Evolutionary conservation across 2,888 invertebrate species (phyloP).

Genomic region (Cecidostiba fungosa): DNA sequence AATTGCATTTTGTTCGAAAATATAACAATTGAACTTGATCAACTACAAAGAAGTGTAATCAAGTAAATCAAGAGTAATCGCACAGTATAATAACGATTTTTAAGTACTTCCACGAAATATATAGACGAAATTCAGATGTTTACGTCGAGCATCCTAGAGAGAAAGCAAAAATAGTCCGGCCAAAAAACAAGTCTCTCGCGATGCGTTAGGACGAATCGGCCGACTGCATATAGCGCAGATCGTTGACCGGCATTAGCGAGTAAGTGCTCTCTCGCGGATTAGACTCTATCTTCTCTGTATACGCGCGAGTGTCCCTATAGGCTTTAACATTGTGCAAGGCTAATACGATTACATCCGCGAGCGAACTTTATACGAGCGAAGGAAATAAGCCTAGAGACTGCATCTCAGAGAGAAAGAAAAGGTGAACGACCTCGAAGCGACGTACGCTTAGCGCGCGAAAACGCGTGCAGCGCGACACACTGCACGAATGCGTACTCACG

Average conservation of each 20-base stretch:
- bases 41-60: no score
- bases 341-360: conserved; percentile 1
- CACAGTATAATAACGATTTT: no score
- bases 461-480: not conserved
- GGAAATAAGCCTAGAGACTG: not conserved
- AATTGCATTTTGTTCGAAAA: no score
- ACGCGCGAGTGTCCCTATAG: not conserved
- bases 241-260: conserved; percentile 45
- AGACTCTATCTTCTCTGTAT: not conserved
- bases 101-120: no score
- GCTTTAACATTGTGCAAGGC: not conserved
- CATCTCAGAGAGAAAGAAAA: not conserved
- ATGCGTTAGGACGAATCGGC: conserved; percentile 52
- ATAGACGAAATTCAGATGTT: no score
- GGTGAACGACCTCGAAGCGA: conserved; percentile 45
- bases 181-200: conserved; percentile 9
- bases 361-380: conserved; percentile 1
- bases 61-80: no score
- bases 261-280: conserved; percentile 9
- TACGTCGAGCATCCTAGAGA: no score
- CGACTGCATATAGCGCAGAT: not conserved
- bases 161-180: not conserved
- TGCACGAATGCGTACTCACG: not conserved
- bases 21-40: no score
- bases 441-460: conserved; percentile 30